Evolutionary conservation across 2,888 invertebrate genomes (phyloP), one percentile per base, ranked within the genome.

Genomic region (Thumatha senex): DNA sequence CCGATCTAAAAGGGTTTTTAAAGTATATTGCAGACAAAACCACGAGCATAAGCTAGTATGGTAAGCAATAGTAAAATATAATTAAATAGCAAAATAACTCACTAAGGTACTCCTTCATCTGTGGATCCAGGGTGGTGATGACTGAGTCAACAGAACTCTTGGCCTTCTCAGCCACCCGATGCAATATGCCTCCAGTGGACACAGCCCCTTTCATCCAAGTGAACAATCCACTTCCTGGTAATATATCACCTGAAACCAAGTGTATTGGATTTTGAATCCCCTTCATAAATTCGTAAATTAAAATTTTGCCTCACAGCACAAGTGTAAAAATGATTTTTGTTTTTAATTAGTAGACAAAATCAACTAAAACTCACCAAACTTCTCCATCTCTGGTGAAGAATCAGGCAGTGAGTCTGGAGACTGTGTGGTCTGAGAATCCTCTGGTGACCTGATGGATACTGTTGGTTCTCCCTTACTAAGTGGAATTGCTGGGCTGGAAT

Each of bases 61-160:
- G 29, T 11, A 10, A 14, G 7, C 1, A 11, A 13, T 24, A 12
- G n/a, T n/a, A n/a, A n/a, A 1, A 36, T 10, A 29, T 30, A 7
- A 8, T 18, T 14, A 34, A 0, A 30, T 33, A 24, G 8, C n/a
- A n/a, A n/a, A n/a, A 24, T 0, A 11, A 93, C 95, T 93, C 92
- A 97, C 97, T 94, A 62, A 97, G 93, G 73, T 96, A 95, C 84
- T 97, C 96, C 77, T 95, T 95, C 97, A 97, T 97, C 80, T 97
- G 97, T 12, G 97, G 97, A 81, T 97, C 97, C 18, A 97, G 86
- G 8, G 97, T 97, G 9, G 96, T 97, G 47, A 97, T 96, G 93
- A 97, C 95, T 0, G 95, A 94, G 78, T 97, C 96, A 0, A 97
- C 95, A 0, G 96, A 96, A 71, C 92, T 96, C 89, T 96, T 95